These are phyloP conservation scores for Chinchilla lanigera DNA, from an alignment of 2,113 vertebrate species.

Conservation along the genomic window DNA sequence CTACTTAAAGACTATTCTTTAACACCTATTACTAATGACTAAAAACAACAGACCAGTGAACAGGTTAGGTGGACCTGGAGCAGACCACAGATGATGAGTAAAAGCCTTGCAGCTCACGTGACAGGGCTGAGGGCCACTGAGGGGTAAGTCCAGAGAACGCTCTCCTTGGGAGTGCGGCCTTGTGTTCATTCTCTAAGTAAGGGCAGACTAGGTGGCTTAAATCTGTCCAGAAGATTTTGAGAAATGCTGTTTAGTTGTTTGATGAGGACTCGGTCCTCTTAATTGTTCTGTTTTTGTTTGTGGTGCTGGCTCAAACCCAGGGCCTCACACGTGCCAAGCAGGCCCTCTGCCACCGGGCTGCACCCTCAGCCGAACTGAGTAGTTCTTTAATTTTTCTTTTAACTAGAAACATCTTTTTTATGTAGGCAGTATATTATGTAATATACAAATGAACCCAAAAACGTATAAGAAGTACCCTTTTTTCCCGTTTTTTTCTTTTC, in stretches of 20 bases:
- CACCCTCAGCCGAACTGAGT: too few relatives aligned
- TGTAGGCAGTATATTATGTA: neutral
- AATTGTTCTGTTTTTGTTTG: neutral
- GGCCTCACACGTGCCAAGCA: neutral
- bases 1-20: conserved; percentile 32
- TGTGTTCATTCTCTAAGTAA: conserved; percentile 13
- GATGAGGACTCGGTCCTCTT: conserved; percentile 13
- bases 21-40: neutral
- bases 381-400: neutral
- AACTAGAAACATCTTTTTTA: conserved; percentile 22
- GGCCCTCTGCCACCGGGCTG: neutral
- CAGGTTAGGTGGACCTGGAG: neutral
- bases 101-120: neutral
- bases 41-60: neutral
- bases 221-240: conserved; percentile 43
- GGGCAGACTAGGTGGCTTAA: conserved; percentile 3
- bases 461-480: neutral
- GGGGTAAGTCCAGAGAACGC: conserved; percentile 27
- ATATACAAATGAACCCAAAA: conserved; percentile 27
- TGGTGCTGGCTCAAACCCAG: neutral
- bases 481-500: neutral
- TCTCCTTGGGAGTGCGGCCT: conserved; percentile 20
- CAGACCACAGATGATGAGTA: conserved; percentile 40
- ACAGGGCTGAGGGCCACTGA: neutral
- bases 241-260: conserved; percentile 16